Evolutionary conservation across 2,113 vertebrate genomes (phyloP).

Genomic region (Eleginops maclovinus): DNA sequence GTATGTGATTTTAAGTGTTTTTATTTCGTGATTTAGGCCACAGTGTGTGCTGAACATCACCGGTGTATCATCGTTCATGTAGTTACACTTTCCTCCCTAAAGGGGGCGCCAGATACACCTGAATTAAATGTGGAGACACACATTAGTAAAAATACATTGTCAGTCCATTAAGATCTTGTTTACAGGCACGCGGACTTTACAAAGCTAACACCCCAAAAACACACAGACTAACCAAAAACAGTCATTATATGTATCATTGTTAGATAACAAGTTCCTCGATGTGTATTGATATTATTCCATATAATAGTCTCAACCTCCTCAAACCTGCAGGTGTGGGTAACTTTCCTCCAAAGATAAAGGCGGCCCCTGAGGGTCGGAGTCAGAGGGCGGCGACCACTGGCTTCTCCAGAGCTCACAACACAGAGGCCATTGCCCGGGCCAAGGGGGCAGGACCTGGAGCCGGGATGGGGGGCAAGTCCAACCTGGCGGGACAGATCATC

Average conservation of each 20-base stretch:
- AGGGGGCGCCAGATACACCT: conserved; percentile 51
- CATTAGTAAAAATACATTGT: background rate
- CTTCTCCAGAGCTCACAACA: conserved; percentile 87
- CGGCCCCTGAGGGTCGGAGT: conserved; percentile 70
- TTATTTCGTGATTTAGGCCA: background rate
- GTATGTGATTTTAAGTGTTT: background rate
- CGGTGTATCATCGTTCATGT: background rate
- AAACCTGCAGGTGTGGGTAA: conserved; percentile 75
- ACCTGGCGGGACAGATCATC: conserved; percentile 96
- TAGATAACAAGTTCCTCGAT: background rate
- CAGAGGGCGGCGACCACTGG: conserved; percentile 70
- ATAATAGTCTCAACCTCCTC: background rate
- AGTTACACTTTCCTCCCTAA: conserved; percentile 61
- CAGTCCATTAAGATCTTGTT: background rate
- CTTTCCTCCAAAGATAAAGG: conserved; percentile 86
- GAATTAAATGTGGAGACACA: no score
- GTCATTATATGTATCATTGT: background rate
- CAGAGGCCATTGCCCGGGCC: conserved; percentile 88
- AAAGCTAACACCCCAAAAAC: background rate
- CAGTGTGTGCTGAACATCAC: background rate
- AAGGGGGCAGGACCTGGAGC: conserved; percentile 82
- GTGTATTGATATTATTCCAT: background rate
- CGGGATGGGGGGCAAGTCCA: conserved; percentile 83
- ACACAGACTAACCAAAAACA: background rate
- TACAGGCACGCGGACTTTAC: background rate